Base-by-base conservation (phyloP, 2,113 vertebrate genomes). In the Mesitornis unicolor region DNA sequence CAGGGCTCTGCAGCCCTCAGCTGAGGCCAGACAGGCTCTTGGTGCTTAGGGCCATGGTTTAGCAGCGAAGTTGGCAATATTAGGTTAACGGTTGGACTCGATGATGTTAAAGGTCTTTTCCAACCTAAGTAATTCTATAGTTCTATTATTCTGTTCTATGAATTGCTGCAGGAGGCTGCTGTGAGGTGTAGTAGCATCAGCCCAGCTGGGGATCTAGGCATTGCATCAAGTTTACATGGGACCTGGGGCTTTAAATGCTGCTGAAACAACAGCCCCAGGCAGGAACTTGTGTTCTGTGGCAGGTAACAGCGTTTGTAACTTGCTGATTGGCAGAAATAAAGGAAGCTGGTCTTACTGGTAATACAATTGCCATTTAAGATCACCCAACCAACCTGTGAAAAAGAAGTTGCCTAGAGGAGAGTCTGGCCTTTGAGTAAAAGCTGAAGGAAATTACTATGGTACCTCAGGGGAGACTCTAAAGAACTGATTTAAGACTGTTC, bases 371-470 rank as follows among this genome's bases (percentile, higher is more conserved):
- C 82, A 56, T 38, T 81, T 51, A 43, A 43, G 59, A 47, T 50
- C 47, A 11, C 14, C 73, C 31, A 61, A 64, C 26, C 26, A 63
- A 69, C 38, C 57, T 31, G 48, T 36, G 79, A 70, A 64, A 67
- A 89, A 76, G 78, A 51, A 78, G 64, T 53, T 82, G 95, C 95
- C 95, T 73, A 35, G 14, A 94, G 92, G 48, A 90, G 57, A 88
- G 78, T 11, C 77, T 85, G 88, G 57, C 61, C 70, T 93, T 83
- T 45, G 84, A 93, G 84, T 61, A 84, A 77, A 84, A 91, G 83
- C 87, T 84, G 87, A 81, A 84, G 77, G 92, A 95, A 95, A 95
- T 96, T 67, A 68, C 80, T 22, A 33, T n/a, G 87, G 60, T 71
- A 69, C 87, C 92, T 87, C 73, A 7, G 81, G 95, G 93, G 84